A percentile compares a stretch with the other conserved stretches of the same genome.
Evolutionary conservation across 2,888 invertebrate genomes (phyloP).

Genomic region (Habrosyne pyritoides): DNA sequence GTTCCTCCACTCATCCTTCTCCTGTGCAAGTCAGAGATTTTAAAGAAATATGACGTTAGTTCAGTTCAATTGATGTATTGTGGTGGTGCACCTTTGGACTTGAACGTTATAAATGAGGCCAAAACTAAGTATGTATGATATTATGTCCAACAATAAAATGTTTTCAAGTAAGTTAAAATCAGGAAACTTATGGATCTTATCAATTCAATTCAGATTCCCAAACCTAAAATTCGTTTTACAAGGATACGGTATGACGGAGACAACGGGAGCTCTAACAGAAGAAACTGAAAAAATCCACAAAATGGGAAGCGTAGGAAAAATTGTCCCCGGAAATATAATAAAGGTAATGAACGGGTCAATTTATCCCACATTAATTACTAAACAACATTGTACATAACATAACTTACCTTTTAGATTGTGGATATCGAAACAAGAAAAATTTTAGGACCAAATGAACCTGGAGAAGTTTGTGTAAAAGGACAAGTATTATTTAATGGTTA

Average conservation of each 20-base stretch:
- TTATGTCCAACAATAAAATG: background rate
- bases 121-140: slow-evolving; percentile 44
- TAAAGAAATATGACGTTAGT: slow-evolving; percentile 54
- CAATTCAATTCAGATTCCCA: slow-evolving; percentile 38
- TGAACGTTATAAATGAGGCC: slow-evolving; percentile 38
- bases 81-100: slow-evolving; percentile 62
- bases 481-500: slow-evolving; percentile 60
- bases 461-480: slow-evolving; percentile 65
- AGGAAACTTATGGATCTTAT: background rate
- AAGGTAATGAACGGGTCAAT: slow-evolving; percentile 38
- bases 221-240: slow-evolving; percentile 50
- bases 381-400: slow-evolving; percentile 6
- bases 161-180: background rate
- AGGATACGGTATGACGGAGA: slow-evolving; percentile 71
- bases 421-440: slow-evolving; percentile 55
- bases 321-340: slow-evolving; percentile 41
- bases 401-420: slow-evolving; percentile 48
- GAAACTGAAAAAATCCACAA: slow-evolving; percentile 41
- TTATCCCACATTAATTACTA: background rate
- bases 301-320: slow-evolving; percentile 60
- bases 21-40: slow-evolving; percentile 50
- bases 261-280: slow-evolving; percentile 49
- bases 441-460: slow-evolving; percentile 55
- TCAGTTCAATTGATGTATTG: slow-evolving; percentile 51
- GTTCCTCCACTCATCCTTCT: slow-evolving; percentile 59